Base-by-base conservation (phyloP, 2,888 invertebrate species). In the Orthonychiurus folsomi region DNA sequence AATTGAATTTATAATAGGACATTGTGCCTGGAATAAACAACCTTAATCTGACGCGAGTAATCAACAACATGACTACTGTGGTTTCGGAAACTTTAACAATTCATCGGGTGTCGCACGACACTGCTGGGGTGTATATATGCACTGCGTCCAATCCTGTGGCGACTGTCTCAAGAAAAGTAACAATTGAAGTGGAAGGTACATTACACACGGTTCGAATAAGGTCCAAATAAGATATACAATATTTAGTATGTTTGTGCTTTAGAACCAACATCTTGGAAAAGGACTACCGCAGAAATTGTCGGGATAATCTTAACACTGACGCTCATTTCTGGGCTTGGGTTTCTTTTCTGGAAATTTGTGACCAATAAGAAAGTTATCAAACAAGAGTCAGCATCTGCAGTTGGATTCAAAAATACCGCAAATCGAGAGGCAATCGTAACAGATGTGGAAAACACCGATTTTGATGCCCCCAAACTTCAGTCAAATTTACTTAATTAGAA, bases 181-280 rank as follows among this genome's bases (percentile, higher is more conserved):
- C 21, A n/a, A 50, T 59, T 48, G 5, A n/a, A 18, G 59, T 59
- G n/a, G 26, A 37, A 48, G 59, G 59, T 59, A n/a, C n/a, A n/a
- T n/a, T n/a, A n/a, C n/a, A n/a, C n/a, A 27, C 5, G 20, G n/a
- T 15, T n/a, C 48, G 48, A 12, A 48, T 12, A 48, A 48, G 48
- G 15, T 48, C n/a, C 15, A 48, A 48, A n/a, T n/a, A n/a, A 48
- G 48, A 9, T 52, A 9, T 52, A 52, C 20, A 52, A n/a, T 12
- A 52, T 23, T 20, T 21, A 20, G 5, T n/a, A 23, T 24, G 26
- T 57, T 23, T n/a, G 55, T 55, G 9, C 25, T 57, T 48, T 59
- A 59, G 59, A 37, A 21, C 59, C 59, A 23, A 5, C 23, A 21
- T 59, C 59, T 25, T 59, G 48, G 50, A 59, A 59, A 25, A 59